Evolutionary conservation across 2,888 invertebrate species (phyloP).

Genomic region (Limulus polyphemus): DNA sequence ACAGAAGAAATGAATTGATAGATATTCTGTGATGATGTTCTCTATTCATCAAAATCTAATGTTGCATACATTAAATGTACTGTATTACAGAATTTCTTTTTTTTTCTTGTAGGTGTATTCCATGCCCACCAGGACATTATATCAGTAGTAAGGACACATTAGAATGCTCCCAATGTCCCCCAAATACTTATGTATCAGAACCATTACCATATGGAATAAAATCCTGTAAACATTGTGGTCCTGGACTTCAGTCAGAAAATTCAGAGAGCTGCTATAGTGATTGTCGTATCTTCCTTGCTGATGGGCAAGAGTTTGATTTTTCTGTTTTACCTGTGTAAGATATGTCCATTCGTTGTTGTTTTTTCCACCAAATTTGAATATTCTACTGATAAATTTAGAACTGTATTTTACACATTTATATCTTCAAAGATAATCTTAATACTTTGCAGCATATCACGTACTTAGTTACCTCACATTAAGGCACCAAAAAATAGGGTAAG

Average conservation of each 20-base stretch:
- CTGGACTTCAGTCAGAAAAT: slow-evolving; percentile 38
- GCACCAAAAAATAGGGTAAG: no score
- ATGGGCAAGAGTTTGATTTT: slow-evolving; percentile 33
- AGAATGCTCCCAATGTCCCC: slow-evolving; percentile 41
- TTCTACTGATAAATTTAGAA: background rate
- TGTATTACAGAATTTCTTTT: background rate
- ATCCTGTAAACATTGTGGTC: slow-evolving; percentile 42
- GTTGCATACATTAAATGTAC: no score
- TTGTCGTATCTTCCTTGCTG: slow-evolving; percentile 35
- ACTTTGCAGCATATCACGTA: no score
- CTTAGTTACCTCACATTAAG: no score
- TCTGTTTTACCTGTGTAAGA: slow-evolving; percentile 36
- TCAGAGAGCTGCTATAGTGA: slow-evolving; percentile 40
- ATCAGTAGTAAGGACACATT: slow-evolving; percentile 33
- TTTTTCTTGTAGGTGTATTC: slow-evolving; percentile 38
- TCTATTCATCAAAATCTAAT: no score
- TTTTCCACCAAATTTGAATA: no score
- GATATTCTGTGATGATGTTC: no score
- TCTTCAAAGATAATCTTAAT: no score
- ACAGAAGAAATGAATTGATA: no score
- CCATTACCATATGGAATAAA: slow-evolving; percentile 33
- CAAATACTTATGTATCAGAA: slow-evolving; percentile 34
- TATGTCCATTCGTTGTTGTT: no score
- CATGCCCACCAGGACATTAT: slow-evolving; percentile 44
- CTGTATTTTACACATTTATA: slow-evolving; percentile 2